A percentile compares a stretch with the other conserved stretches of the same genome.
phyloP scores from a whole-genome alignment of 2,888 invertebrate species.

The Diploptera punctata region DNA sequence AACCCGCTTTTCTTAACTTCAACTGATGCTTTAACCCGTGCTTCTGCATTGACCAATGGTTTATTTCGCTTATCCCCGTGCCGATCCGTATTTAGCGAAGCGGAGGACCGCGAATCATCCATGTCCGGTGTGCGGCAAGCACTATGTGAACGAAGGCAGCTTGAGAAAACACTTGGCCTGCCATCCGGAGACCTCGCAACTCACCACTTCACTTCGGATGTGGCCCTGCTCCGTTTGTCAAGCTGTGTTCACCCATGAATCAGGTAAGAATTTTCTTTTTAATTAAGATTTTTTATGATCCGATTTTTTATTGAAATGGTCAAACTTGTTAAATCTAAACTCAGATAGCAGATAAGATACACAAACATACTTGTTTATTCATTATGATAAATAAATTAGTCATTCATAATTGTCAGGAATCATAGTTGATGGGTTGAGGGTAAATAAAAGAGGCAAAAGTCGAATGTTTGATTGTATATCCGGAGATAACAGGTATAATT shows the following conservation, averaged over 20 bases:
- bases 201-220: conserved; percentile 88
- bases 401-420: too few species aligned
- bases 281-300: too few species aligned
- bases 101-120: conserved; percentile 94
- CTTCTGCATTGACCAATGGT: conserved; percentile 44
- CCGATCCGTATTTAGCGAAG: conserved; percentile 84
- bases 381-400: too few species aligned
- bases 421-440: too few species aligned
- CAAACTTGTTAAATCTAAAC: too few species aligned
- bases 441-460: too few species aligned
- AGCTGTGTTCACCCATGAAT: conserved; percentile 94
- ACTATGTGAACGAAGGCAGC: conserved; percentile 94
- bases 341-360: too few species aligned
- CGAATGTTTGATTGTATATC: too few species aligned
- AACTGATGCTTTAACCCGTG: conserved; percentile 37
- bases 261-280: conserved; percentile 74
- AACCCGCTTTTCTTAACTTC: neutral
- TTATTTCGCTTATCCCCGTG: conserved; percentile 47
- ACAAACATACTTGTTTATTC: too few species aligned
- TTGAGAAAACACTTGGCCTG: conserved; percentile 91
- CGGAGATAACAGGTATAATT: too few species aligned
- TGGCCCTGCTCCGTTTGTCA: conserved; percentile 97
- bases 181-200: conserved; percentile 89
- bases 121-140: conserved; percentile 94
- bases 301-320: too few species aligned